Evolutionary conservation across 2,888 invertebrate genomes (phyloP).

Genomic region (Atethmia centrago): DNA sequence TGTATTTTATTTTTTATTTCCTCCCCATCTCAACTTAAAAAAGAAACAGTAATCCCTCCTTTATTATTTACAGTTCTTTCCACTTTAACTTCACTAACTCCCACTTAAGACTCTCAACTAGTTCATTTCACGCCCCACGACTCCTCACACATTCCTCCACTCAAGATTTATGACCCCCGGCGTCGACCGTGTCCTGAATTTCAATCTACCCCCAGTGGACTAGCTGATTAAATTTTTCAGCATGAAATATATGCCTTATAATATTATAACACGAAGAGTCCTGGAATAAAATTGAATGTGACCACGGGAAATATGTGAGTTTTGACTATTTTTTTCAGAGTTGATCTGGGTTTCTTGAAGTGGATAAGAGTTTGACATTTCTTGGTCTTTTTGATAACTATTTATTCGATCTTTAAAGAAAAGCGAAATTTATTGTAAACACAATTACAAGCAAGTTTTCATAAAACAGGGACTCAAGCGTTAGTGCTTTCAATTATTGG

Average conservation of each 20-base stretch:
- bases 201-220: constrained; percentile 73
- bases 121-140: constrained; percentile 65
- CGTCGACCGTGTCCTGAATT: constrained; percentile 73
- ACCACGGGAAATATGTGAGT: constrained; percentile 39
- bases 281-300: constrained; percentile 56
- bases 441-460: too few species aligned
- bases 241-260: constrained; percentile 68
- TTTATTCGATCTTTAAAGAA: neutral
- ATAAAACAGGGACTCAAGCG: too few species aligned
- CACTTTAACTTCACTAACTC: constrained; percentile 30
- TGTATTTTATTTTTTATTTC: neutral
- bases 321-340: constrained; percentile 43
- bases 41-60: neutral
- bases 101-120: constrained; percentile 44
- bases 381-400: neutral
- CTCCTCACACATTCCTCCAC: constrained; percentile 59
- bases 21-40: neutral
- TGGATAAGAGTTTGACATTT: neutral
- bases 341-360: neutral
- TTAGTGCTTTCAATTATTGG: too few species aligned
- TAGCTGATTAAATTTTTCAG: constrained; percentile 77
- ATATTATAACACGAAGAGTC: constrained; percentile 55
- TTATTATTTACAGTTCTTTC: constrained; percentile 16
- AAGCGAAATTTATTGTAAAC: too few species aligned
- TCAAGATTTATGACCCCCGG: constrained; percentile 65